Conservation (phyloP, 2,797 vertebrate genomes). For the Enteromius viviparus region DNA sequence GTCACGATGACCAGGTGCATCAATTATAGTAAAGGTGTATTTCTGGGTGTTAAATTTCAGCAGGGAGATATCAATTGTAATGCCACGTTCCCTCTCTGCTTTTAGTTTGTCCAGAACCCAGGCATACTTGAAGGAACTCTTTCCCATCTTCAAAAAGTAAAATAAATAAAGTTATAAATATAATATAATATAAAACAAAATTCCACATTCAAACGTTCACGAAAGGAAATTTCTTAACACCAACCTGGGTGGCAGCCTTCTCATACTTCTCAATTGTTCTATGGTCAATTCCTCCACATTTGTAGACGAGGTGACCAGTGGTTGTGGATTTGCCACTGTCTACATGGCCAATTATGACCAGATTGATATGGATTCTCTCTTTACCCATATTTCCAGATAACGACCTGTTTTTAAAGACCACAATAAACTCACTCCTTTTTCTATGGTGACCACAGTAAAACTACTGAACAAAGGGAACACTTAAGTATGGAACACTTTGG, state of each 20-base stretch:
- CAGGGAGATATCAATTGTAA: slow-evolving; percentile 83
- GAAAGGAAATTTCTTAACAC: accelerated
- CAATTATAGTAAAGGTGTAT: slow-evolving; percentile 82
- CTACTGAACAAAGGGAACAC: not conserved
- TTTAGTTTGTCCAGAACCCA: slow-evolving; percentile 85
- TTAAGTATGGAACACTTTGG: not conserved
- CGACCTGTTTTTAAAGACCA: not conserved
- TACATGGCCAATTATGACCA: slow-evolving; percentile 84
- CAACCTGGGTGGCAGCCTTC: slow-evolving; percentile 78
- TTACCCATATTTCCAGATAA: slow-evolving; percentile 56
- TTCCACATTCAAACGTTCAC: no score
- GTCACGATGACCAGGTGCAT: slow-evolving; percentile 82
- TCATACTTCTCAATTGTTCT: slow-evolving; percentile 83
- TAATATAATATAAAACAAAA: no score
- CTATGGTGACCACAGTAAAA: accelerated
- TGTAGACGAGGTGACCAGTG: slow-evolving; percentile 82
- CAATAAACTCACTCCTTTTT: not conserved
- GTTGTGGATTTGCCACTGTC: slow-evolving; percentile 86
- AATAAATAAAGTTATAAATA: no score
- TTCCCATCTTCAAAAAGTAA: slow-evolving; percentile 74
- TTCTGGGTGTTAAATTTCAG: slow-evolving; percentile 83
- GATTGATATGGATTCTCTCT: slow-evolving; percentile 77
- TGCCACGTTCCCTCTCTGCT: slow-evolving; percentile 81
- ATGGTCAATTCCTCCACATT: slow-evolving; percentile 82
- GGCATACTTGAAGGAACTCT: slow-evolving; percentile 83